Conservation (phyloP, 2,113 vertebrate genomes). For the Poecile atricapillus region DNA sequence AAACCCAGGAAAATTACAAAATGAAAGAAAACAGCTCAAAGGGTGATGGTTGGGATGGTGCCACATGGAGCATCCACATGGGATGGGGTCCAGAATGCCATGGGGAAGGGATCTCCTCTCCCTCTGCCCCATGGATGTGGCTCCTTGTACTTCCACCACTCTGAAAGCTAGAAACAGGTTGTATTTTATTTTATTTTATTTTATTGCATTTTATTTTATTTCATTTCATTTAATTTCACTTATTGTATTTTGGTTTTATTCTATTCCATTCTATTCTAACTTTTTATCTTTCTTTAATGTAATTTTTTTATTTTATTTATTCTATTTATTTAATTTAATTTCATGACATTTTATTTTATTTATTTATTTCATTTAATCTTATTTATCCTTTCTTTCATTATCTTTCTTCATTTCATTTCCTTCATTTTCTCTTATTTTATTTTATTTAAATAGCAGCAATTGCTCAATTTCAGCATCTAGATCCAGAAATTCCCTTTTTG, state of each 20-base stretch:
- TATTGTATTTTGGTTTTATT: too few species aligned
- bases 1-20: not conserved
- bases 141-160: not conserved
- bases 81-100: fast-evolving
- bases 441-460: not conserved
- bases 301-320: not conserved
- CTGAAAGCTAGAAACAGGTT: not conserved
- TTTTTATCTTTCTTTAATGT: not conserved
- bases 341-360: not conserved
- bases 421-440: not conserved
- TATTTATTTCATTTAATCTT: not conserved
- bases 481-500: not conserved
- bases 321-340: not conserved
- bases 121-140: not conserved
- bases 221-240: not conserved
- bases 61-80: fast-evolving
- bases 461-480: not conserved
- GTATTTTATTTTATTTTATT: not conserved
- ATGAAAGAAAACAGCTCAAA: not conserved
- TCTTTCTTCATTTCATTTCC: not conserved
- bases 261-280: not conserved
- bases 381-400: too few species aligned
- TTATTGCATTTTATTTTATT: not conserved
- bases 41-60: not conserved
- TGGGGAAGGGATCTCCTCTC: not conserved